Evolutionary conservation across 2,888 invertebrate species (phyloP), one percentile per base, ranked within the genome.

Genomic region (Mylabris sibirica): DNA sequence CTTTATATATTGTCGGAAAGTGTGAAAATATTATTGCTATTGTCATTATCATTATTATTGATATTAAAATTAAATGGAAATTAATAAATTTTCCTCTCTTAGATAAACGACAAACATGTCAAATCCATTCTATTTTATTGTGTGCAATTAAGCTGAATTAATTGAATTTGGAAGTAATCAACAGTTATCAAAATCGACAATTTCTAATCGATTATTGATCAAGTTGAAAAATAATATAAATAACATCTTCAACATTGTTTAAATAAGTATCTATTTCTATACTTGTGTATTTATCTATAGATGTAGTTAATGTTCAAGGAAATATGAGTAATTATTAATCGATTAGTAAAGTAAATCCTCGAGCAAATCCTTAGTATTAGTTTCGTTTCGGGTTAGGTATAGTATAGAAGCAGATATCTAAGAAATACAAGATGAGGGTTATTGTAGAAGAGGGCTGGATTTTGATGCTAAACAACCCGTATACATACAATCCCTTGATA

Each of bases 271-370:
- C 62, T 49, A 4, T 49, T 49, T 49, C 44, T 49, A 30, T 30
- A 5, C n/a, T 30, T 30, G 30, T 30, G 8, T 49, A 49, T 49
- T 44, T 44, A 20, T 49, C 11, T 20, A 12, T 22, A 12, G 30
- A 30, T 53, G 22, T 53, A 53, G 53, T 53, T 53, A 53, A 22
- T 53, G 22, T 53, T 49, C 9, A 49, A 30, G 20, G 49, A 70
- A 63, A 67, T 70, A 63, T 67, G 59, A 64, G 68, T 66, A 71
- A 71, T 71, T 71, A 71, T 71, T 71, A 68, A 71, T 71, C 71
- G 71, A 71, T 71, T 71, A 71, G 68, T 66, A 63, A 65, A 22
- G 17, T 9, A 49, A 67, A 63, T 66, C 69, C 67, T 44, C 59
- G 30, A 64, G 63, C 65, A 59, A 67, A 65, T 67, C 67, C 69